Percentiles rank a stretch among this genome's conserved stretches.
Evolutionary conservation across 2,888 invertebrate genomes (phyloP).

Genomic region (Hipparchia semele): DNA sequence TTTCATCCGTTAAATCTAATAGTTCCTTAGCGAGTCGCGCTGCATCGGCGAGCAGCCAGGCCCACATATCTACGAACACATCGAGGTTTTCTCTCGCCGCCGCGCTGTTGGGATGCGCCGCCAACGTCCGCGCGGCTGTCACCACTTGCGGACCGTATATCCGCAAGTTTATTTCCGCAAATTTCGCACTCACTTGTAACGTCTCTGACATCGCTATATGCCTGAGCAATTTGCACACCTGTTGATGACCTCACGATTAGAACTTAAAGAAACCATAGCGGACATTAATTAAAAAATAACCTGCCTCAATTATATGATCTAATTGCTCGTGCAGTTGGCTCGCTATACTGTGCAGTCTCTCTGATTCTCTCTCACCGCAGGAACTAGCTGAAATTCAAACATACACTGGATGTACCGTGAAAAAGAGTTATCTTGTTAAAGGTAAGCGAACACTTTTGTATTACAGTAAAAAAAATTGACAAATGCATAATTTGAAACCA

Average conservation of each 20-base stretch:
- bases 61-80: constrained; percentile 97
- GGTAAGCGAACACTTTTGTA: constrained; percentile 49
- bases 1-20: constrained; percentile 88
- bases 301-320: constrained; percentile 98
- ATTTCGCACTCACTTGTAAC: constrained; percentile 97
- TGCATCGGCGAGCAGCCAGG: constrained; percentile 96
- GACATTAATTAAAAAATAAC: constrained; percentile 36
- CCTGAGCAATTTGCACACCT: constrained; percentile 97
- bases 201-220: constrained; percentile 98
- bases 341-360: constrained; percentile 95
- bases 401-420: constrained; percentile 33
- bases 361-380: constrained; percentile 87
- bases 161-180: constrained; percentile 96
- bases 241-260: constrained; percentile 36
- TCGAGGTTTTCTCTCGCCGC: constrained; percentile 98
- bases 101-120: constrained; percentile 95
- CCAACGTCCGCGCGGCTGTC: constrained; percentile 95
- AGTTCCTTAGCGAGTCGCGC: constrained; percentile 95
- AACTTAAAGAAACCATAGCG: constrained; percentile 2
- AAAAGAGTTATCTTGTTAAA: constrained; percentile 30
- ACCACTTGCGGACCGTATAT: constrained; percentile 98
- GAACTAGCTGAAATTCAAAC: constrained; percentile 70
- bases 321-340: constrained; percentile 98
- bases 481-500: background rate
- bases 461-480: constrained; percentile 9